Evolutionary conservation across 2,113 vertebrate genomes (phyloP), one percentile per base, ranked within the genome.

Genomic region (Copsychus sechellarum): DNA sequence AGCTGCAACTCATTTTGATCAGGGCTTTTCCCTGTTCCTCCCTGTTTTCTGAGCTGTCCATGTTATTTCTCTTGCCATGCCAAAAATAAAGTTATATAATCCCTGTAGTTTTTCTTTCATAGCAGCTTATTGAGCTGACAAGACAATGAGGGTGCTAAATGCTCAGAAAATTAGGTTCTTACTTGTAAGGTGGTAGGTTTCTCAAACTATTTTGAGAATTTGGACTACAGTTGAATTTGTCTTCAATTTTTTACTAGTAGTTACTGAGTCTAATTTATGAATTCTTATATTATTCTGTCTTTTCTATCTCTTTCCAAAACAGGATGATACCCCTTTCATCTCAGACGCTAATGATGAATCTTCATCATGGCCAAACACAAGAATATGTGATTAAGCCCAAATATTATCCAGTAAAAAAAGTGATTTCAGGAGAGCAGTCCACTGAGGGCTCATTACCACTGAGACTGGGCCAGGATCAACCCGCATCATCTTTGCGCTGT

Each of bases 381-480:
- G 99, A 99, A 77, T 99, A 99, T 72, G 88, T 98, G 84, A 95
- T 99, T 48, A 99, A 99, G 92, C 99, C 99, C 73, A 99, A 99
- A 92, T 99, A 99, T 96, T 99, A 98, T 91, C 92, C 98, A 82
- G 96, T 98, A 81, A 98, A 98, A 97, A 99, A 99, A 97, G 96
- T 98, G 47, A 96, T 98, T n/a, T 94, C 98, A 1, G 97, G 98
- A 62, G 98, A 98, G 56, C 98, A 98, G 82, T 97, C 98, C 26
- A 97, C 98, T 0, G 99, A 99, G 87, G 98, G 98, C 20, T 98
- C 98, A 1, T 98, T 99, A 89, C 99, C 99, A 26, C 95, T 99
- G 45, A 97, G 98, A 48, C 94, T 97, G 19, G 97, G 97, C 93
- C 98, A 98, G 93, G 98, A 98, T 91, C 97, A 97, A 6, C 69